Base-by-base conservation (phyloP, 2,113 vertebrate genomes). In the Salvator merianae region DNA sequence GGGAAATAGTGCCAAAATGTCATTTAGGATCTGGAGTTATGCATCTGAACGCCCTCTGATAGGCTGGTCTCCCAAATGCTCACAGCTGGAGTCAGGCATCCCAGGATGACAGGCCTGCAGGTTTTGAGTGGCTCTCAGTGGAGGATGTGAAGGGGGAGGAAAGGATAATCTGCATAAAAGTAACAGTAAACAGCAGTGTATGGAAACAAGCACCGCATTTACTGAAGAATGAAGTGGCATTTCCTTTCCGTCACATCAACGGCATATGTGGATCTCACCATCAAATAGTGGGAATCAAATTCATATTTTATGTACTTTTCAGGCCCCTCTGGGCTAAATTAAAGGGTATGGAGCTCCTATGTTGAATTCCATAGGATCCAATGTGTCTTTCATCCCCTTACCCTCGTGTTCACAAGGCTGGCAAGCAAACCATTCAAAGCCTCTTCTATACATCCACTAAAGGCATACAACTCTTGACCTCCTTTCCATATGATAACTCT, bases 11-110 rank as follows among this genome's bases (percentile, higher is more conserved):
- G 36, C 72, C 72, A 78, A 81, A 81, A 50, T 0, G 0, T 8
- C 28, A 65, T 79, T 86, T 79, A 87, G 83, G 82, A 88, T 84
- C 62, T 78, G 83, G 55, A 88, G 81, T 59, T 65, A n/a, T 79
- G 87, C 83, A 83, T 84, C 47, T 12, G 81, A 70, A 77, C 34
- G 13, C 68, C 78, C 86, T 83, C 70, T 28, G 50, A 83, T 69
- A 76, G 77, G 9, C 89, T 40, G 55, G 77, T 82, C n/a, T 84
- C 30, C 75, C 83, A 63, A 50, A 5, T 87, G 36, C 32, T 88
- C 66, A 32, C 12, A 32, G 68, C 40, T 40, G 8, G 91, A 30
- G 36, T 65, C 72, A 50, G 71, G 77, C 69, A 80, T 63, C 47
- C 76, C 36, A 84, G 53, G 40, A 0, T 34, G 83, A 82, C 36